Percentiles rank a stretch among this genome's conserved stretches.
phyloP scores from a whole-genome alignment of 2,113 vertebrate genomes.

The Leptobrachium ailaonicum region DNA sequence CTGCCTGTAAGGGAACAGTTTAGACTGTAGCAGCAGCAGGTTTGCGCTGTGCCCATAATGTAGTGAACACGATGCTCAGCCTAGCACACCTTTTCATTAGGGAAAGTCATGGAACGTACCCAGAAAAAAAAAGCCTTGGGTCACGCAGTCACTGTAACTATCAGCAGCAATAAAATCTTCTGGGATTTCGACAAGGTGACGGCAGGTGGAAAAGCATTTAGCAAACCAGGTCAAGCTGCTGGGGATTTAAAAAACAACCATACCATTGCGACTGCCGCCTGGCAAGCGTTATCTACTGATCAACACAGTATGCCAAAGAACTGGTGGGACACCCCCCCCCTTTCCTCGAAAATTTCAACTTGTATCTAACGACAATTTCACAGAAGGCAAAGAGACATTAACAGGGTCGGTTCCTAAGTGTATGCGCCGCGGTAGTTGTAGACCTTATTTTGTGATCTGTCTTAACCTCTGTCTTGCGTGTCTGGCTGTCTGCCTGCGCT shows the following conservation, averaged over 20 bases:
- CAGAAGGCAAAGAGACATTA: slow-evolving; percentile 58
- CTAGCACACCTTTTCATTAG: slow-evolving; percentile 46
- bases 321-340: slow-evolving; percentile 67
- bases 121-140: slow-evolving; percentile 44
- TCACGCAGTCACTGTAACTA: slow-evolving; percentile 56
- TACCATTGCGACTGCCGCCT: slow-evolving; percentile 31
- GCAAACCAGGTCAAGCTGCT: slow-evolving; percentile 20
- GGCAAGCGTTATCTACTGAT: slow-evolving; percentile 66
- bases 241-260: not conserved
- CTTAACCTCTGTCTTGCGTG: slow-evolving; percentile 72
- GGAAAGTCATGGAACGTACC: slow-evolving; percentile 54
- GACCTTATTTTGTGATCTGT: slow-evolving; percentile 51
- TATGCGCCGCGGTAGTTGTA: not conserved
- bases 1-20: slow-evolving; percentile 9
- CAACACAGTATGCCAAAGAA: slow-evolving; percentile 67
- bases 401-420: slow-evolving; percentile 59
- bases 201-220: slow-evolving; percentile 57
- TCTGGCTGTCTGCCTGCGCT: slow-evolving; percentile 69
- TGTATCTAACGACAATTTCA: slow-evolving; percentile 56
- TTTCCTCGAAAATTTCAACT: slow-evolving; percentile 65
- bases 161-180: slow-evolving; percentile 51
- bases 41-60: slow-evolving; percentile 23
- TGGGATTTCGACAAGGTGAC: slow-evolving; percentile 54
- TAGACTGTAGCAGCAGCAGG: slow-evolving; percentile 1
- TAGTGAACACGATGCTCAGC: slow-evolving; percentile 47